phyloP scores from a whole-genome alignment of 2,888 invertebrate species.

The Amitus sp. region DNA sequence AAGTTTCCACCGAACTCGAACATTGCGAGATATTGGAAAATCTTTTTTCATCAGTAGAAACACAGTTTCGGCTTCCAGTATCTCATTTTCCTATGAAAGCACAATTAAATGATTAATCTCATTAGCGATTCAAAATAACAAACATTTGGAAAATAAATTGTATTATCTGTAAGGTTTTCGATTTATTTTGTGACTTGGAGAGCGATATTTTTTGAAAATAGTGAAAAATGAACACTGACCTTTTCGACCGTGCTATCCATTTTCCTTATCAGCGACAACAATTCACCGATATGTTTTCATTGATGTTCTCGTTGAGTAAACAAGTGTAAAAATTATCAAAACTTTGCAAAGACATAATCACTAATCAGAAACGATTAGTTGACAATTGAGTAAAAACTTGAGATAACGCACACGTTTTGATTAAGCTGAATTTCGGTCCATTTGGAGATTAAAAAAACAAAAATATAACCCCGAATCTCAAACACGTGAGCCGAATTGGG shows the following conservation, averaged over 20 bases:
- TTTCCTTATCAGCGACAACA: conserved; percentile 1
- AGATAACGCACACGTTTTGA: no score
- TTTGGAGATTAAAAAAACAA: not conserved
- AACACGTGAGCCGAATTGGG: not conserved
- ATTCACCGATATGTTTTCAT: not conserved
- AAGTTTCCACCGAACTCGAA: conserved; percentile 80
- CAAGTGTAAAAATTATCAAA: not conserved
- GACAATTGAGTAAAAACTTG: not conserved
- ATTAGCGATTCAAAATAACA: not conserved
- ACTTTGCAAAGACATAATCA: not conserved
- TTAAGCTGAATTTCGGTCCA: no score
- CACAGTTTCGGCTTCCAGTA: conserved; percentile 72
- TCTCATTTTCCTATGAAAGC: conserved; percentile 25
- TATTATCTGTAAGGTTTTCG: no score
- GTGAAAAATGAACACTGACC: conserved; percentile 14
- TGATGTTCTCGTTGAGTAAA: not conserved
- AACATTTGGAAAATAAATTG: not conserved
- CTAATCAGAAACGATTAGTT: not conserved
- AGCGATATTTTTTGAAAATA: conserved; percentile 4
- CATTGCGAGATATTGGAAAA: conserved; percentile 78
- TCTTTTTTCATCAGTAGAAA: conserved; percentile 77
- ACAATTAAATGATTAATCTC: not conserved
- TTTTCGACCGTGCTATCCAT: conserved; percentile 18
- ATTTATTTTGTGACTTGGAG: no score
- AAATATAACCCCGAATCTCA: not conserved